Base-by-base conservation (phyloP, 2,797 vertebrate genomes). In the Microctenopoma steveboyesi region DNA sequence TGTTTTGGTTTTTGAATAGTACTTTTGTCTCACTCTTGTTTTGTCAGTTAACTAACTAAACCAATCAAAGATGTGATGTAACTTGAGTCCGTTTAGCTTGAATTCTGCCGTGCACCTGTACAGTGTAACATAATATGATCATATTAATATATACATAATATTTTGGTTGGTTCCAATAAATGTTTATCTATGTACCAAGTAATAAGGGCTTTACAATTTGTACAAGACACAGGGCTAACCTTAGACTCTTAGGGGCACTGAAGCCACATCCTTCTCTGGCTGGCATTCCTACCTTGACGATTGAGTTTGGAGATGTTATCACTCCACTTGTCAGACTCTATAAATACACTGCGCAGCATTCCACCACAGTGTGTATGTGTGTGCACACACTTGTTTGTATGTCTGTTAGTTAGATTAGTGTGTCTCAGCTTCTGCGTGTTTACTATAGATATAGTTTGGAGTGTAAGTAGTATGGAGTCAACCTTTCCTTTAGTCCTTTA, bases 281-380 rank as follows among this genome's bases (percentile, higher is more conserved):
- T 47, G 63, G 52, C 72, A 82, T 85, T 79, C 69, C 69, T 73
- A 65, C 43, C 61, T 82, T 75, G 57, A 30, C 40, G 3, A 77
- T 75, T 84, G 49, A 80, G 65, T 81, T 81, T 75, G 62, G 69
- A 80, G 73, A 81, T 80, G 69, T 62, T 74, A 83, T 89, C 69
- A 62, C 58, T 33, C 48, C 59, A 81, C 82, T 87, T 65, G 56
- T 75, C 77, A 71, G 54, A 62, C 53, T 72, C 74, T 88, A 84
- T 78, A 83, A 83, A 86, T 86, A 87, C 49, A 62, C 64, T 4
- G 28, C 48, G 64, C 40, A 53, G 25, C 69, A 76, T 81, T 84
- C 73, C 65, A 45, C 13, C 42, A 18, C 43, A 71, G 43, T 70
- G 65, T 47, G 50, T 62, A 33, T 68, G 7, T 72, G 15, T 66